Base-by-base conservation (phyloP, 1,140 invertebrate species). In the Ostrea denselamellosa region DNA sequence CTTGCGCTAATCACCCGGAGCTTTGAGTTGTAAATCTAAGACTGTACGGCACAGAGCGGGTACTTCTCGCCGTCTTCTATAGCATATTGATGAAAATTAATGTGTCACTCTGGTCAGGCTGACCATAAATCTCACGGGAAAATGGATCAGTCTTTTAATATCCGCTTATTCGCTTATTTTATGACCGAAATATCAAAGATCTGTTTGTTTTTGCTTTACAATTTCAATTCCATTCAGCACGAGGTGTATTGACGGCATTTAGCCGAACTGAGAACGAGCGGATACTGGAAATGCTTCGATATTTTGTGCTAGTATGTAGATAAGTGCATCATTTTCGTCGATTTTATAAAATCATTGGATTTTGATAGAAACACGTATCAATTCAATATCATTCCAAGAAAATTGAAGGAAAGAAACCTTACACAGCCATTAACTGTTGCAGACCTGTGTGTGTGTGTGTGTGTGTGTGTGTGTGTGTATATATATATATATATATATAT, bases 11-110 rank as follows among this genome's bases (percentile, higher is more conserved):
- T 77, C 68, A 77, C 68, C 68, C 68, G 68, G 68, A 25, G 68
- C 68, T 77, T 77, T 77, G 68, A 77, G 68, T 25, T 44, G 68
- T 77, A 77, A 77, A 77, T 77, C 68, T 77, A 25, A 77, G 68
- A 77, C 25, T 9, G 25, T 5, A 10, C 34, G 68, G 28, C 68
- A 8, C 8, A 25, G 28, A 77, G 22, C 14, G 14, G 22, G 25
- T 77, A 77, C 68, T 77, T 77, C 25, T 77, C 68, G 25, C 68
- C 28, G 68, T 77, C 68, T 77, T 7, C 14, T 77, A 9, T 34
- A 77, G 25, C 68, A 77, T 77, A 77, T 77, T 77, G 68, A 77
- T 77, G 68, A 77, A 77, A 77, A 77, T 77, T 77, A 77, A 77
- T 77, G 68, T 77, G 68, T 17, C 25, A 77, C 9, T 12, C 68